Percentiles rank a stretch among this genome's conserved stretches.
phyloP scores from a whole-genome alignment of 2,797 vertebrate genomes.

The Lacerta viridis region DNA sequence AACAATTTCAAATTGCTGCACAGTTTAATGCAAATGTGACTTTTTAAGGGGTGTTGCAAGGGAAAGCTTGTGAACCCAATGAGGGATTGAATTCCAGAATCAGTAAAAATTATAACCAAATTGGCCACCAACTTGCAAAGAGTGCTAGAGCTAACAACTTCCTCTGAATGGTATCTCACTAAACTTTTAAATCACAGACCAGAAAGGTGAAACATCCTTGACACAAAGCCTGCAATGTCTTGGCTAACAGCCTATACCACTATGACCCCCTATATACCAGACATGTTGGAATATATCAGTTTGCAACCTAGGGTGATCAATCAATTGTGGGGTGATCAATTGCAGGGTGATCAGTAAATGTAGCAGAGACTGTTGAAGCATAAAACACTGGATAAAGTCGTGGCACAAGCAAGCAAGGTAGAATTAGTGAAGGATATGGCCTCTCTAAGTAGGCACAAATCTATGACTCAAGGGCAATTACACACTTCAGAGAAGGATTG shows the following conservation, averaged over 20 bases:
- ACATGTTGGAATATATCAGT: not conserved
- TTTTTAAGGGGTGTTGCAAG: not conserved
- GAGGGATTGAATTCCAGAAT: not conserved
- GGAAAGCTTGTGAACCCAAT: not conserved
- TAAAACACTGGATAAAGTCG: not conserved
- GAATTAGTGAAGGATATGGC: not conserved
- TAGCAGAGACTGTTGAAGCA: not conserved
- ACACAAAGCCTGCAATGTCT: not conserved
- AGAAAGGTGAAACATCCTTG: not conserved
- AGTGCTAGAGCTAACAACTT: not conserved
- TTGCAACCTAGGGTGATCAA: too few relatives aligned
- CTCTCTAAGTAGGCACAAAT: not conserved
- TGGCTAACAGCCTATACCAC: not conserved
- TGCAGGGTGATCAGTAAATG: not conserved
- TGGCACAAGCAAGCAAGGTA: not conserved
- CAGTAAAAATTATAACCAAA: not conserved
- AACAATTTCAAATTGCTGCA: not conserved
- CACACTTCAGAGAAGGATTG: not conserved
- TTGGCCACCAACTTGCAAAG: not conserved
- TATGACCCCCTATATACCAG: too few relatives aligned
- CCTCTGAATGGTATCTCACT: not conserved
- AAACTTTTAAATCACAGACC: not conserved
- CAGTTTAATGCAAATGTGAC: not conserved
- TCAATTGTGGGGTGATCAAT: too few relatives aligned
- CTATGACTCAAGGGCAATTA: conserved; percentile 1